Evolutionary conservation across 2,113 vertebrate species (phyloP), one percentile per base, ranked within the genome.

Genomic region (Clarias macrocephalus): DNA sequence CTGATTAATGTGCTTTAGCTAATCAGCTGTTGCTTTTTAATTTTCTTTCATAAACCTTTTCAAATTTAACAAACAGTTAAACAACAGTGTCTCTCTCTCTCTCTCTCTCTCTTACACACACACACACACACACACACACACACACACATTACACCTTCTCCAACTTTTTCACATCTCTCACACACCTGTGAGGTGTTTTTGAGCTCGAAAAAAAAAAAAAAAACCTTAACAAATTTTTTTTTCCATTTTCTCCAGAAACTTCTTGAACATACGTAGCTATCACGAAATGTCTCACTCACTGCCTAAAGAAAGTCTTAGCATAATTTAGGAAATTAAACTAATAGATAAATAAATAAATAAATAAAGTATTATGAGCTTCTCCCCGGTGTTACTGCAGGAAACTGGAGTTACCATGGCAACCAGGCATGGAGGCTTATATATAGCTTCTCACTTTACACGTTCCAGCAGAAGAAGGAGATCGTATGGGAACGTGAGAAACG

Each of bases 361-460:
- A 70, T 16, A 89, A 72, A 48, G 48, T 48, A 48, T 48, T 48
- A 91, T 65, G 89, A 91, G 89, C 88, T 91, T 92, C 62, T 92
- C 92, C 92, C 92, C 82, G 92, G 92, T 91, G 92, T 93, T 92
- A 93, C 90, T 73, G 80, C 30, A 89, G 90, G 92, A 93, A 93
- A 95, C 93, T 91, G 88, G 56, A 82, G 95, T 95, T 87, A 93
- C 93, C 94, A 95, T 95, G 94, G 95, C 93, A 95, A 96, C 95
- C 91, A 37, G 88, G 92, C 88, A 91, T 91, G 90, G 90, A 94
- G 92, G 92, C 91, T 86, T 84, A 70, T 76, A 79, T 80, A 88
- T 88, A 87, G 81, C 86, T 68, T 85, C 72, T 68, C 86, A 89
- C 88, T 90, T 94, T 91, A 93, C 93, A 93, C 93, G 92, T 93